Evolutionary conservation across 1,140 invertebrate species (phyloP).

Genomic region (Tetragnatha versicolor): DNA sequence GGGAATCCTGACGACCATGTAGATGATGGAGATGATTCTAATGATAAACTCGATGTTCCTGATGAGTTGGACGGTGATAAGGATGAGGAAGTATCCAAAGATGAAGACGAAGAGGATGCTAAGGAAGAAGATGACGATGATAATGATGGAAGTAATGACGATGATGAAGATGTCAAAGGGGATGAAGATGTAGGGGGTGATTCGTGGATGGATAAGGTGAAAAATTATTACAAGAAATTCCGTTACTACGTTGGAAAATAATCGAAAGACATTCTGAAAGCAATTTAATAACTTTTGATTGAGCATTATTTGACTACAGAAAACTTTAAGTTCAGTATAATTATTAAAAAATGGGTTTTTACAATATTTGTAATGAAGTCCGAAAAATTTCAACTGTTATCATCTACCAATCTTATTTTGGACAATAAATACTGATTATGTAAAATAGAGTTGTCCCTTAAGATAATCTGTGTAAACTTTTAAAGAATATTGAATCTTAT

Average conservation of each 20-base stretch:
- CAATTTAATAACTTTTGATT: too few species aligned
- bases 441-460: too few species aligned
- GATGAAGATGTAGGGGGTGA: not conserved
- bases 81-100: not conserved
- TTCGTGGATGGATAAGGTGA: slow-evolving; percentile 2
- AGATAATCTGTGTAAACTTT: too few species aligned
- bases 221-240: not conserved
- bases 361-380: too few species aligned
- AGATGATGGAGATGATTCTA: not conserved
- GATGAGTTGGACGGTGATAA: not conserved
- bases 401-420: too few species aligned
- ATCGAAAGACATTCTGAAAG: not conserved
- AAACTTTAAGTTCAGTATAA: too few species aligned
- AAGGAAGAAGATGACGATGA: not conserved
- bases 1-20: not conserved
- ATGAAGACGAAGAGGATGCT: not conserved
- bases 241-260: not conserved
- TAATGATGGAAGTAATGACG: not conserved
- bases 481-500: too few species aligned
- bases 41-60: too few species aligned
- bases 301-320: too few species aligned
- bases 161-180: not conserved
- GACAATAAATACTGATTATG: too few species aligned
- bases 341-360: too few species aligned
- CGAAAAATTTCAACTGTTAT: too few species aligned